A percentile compares a stretch with the other conserved stretches of the same genome.
phyloP scores from a whole-genome alignment of 2,888 invertebrate species.

The Nasonovia ribisnigri region DNA sequence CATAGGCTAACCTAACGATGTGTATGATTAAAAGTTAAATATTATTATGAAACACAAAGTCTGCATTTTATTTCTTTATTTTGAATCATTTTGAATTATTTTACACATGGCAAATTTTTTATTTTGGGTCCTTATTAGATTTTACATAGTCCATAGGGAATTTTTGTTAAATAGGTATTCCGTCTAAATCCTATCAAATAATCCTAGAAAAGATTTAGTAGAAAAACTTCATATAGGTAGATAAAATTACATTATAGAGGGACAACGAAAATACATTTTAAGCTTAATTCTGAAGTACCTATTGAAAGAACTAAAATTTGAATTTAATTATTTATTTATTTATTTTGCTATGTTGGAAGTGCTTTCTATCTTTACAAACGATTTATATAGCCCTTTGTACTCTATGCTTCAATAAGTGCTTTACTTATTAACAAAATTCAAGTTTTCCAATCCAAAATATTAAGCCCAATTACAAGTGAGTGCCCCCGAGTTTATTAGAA shows the following conservation, averaged over 20 bases:
- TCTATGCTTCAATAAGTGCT: too few species aligned
- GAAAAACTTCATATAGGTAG: neutral
- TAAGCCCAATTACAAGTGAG: too few species aligned
- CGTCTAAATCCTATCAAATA: neutral
- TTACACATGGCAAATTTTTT: neutral
- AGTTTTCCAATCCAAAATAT: too few species aligned
- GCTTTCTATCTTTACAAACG: too few species aligned
- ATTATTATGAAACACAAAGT: neutral
- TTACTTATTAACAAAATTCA: too few species aligned
- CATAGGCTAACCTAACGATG: neutral
- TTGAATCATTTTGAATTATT: neutral
- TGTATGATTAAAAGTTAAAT: neutral
- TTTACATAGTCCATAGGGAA: neutral
- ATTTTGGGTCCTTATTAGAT: slow-evolving; percentile 27
- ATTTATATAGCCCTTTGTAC: too few species aligned
- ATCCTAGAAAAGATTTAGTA: neutral
- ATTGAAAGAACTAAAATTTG: neutral
- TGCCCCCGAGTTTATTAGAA: too few species aligned
- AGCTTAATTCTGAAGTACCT: neutral
- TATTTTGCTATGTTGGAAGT: neutral
- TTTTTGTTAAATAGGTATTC: neutral
- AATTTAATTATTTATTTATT: neutral
- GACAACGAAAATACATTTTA: neutral
- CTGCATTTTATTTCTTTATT: neutral
- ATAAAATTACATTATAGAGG: neutral